Percentiles rank a stretch among this genome's conserved stretches.
phyloP scores from a whole-genome alignment of 1,140 invertebrate species.

The Diorhabda sublineata region DNA sequence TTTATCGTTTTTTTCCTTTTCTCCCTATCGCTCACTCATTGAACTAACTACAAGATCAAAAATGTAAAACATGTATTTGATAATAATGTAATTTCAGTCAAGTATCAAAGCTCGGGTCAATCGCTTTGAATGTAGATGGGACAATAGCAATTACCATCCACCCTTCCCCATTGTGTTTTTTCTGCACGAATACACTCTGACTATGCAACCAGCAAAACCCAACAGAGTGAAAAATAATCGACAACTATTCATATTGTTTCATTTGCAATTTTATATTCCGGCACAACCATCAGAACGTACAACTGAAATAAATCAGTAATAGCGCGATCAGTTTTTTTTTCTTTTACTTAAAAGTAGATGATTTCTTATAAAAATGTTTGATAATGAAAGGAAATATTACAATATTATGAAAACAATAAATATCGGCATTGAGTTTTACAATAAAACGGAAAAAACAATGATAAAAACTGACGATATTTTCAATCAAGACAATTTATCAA shows the following conservation, averaged over 20 bases:
- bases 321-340: neutral
- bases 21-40: neutral
- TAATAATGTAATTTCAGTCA: constrained; percentile 21
- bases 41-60: neutral
- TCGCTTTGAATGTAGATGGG: constrained; percentile 35
- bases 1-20: neutral
- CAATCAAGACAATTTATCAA: too few species aligned
- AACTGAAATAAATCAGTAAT: neutral
- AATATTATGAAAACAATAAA: too few species aligned
- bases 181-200: constrained; percentile 30
- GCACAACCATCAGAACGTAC: neutral
- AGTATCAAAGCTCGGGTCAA: constrained; percentile 30
- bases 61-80: neutral
- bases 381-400: too few species aligned
- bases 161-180: constrained; percentile 36
- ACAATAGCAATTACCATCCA: constrained; percentile 36
- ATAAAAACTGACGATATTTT: too few species aligned
- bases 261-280: constrained; percentile 11
- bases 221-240: constrained; percentile 36
- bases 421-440: too few species aligned
- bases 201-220: constrained; percentile 27
- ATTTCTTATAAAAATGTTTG: too few species aligned
- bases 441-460: too few species aligned
- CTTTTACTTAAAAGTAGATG: too few species aligned
- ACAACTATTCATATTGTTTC: constrained; percentile 32